These are phyloP conservation scores for Drosophila varians DNA, from an alignment of 1,140 invertebrate species.

Conservation along the genomic window DNA sequence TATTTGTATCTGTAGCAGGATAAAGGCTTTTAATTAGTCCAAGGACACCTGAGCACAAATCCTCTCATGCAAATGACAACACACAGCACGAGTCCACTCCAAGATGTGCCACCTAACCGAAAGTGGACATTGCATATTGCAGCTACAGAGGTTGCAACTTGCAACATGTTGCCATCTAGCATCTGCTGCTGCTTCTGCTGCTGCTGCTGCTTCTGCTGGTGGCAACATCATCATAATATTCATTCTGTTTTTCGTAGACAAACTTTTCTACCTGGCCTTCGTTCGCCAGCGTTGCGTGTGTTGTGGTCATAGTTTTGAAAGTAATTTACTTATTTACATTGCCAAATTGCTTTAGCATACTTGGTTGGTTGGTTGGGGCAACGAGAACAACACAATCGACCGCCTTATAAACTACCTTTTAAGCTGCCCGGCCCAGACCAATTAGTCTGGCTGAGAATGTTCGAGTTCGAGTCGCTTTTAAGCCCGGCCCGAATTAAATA, in stretches of 20 bases:
- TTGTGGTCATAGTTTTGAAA: conserved; percentile 55
- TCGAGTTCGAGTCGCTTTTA: conserved; percentile 6
- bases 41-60: conserved; percentile 64
- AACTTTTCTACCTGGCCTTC: conserved; percentile 28
- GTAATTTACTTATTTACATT: conserved; percentile 74
- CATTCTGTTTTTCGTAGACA: conserved; percentile 22
- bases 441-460: conserved; percentile 13
- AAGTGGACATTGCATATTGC: conserved; percentile 7
- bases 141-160: background rate
- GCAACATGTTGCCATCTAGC: conserved; percentile 30
- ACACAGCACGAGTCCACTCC: conserved; percentile 34
- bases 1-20: conserved; percentile 8
- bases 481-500: conserved; percentile 39
- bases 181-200: no score
- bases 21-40: conserved; percentile 73
- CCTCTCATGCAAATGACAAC: conserved; percentile 43
- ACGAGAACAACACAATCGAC: background rate
- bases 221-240: conserved; percentile 22
- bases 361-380: no score
- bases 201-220: no score
- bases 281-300: conserved; percentile 40
- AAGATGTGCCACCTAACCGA: conserved; percentile 20
- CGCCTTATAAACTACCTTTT: background rate
- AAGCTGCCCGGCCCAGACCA: conserved; percentile 9
- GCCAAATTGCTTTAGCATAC: conserved; percentile 60